phyloP scores from a whole-genome alignment of 2,888 invertebrate genomes.

The Merodon equestris region DNA sequence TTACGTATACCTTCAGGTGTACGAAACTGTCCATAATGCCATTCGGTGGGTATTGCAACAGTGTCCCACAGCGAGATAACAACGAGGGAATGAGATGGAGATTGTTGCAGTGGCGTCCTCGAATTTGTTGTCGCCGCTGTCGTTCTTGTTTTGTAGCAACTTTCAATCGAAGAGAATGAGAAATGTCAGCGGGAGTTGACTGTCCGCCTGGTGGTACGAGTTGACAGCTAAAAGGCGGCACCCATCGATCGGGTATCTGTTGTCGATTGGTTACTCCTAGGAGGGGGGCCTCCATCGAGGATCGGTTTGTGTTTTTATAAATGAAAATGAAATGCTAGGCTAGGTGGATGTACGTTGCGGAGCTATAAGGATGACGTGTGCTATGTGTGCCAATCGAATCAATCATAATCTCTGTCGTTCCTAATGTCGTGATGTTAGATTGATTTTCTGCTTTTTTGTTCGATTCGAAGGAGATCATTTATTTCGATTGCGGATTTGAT shows the following conservation, averaged over 20 bases:
- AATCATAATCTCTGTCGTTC: slow-evolving; percentile 66
- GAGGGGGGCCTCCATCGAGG: slow-evolving; percentile 1
- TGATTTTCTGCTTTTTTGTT: slow-evolving; percentile 14
- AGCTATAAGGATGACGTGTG: background rate
- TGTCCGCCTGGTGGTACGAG: slow-evolving; percentile 50
- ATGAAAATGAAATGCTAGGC: slow-evolving; percentile 50
- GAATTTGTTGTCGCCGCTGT: slow-evolving; percentile 65
- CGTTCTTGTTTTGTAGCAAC: slow-evolving; percentile 54
- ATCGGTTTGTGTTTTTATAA: too few species aligned
- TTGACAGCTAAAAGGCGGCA: slow-evolving; percentile 68
- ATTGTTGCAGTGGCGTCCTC: slow-evolving; percentile 38
- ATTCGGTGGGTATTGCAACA: slow-evolving; percentile 24
- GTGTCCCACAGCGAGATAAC: background rate
- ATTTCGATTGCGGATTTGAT: slow-evolving; percentile 56
- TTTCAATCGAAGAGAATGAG: slow-evolving; percentile 42
- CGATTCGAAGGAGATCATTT: slow-evolving; percentile 55
- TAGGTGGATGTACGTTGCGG: background rate
- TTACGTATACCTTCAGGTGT: slow-evolving; percentile 60
- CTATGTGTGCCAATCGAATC: slow-evolving; percentile 64
- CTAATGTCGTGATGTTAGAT: slow-evolving; percentile 57
- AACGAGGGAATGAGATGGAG: slow-evolving; percentile 10
- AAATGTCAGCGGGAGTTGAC: slow-evolving; percentile 64
- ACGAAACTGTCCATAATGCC: slow-evolving; percentile 63
- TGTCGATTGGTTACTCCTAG: slow-evolving; percentile 28
- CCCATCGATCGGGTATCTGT: slow-evolving; percentile 61